These are phyloP conservation scores for Caerostris extrusa DNA, from an alignment of 1,140 invertebrate genomes.

Conservation along the genomic window DNA sequence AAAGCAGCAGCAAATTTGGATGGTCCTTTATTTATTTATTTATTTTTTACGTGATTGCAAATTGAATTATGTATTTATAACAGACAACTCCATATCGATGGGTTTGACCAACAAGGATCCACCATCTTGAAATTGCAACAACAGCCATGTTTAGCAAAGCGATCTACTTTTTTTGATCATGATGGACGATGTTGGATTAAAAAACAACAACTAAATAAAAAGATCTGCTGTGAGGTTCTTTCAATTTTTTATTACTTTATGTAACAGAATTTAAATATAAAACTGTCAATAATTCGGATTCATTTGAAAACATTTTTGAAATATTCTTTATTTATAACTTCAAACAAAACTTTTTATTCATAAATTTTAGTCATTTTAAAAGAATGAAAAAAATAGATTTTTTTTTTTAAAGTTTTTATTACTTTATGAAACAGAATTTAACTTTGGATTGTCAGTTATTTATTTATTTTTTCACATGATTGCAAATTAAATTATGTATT, in stretches of 20 bases:
- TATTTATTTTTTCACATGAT: neutral
- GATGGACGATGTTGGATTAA: too few relatives aligned
- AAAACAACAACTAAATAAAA: too few relatives aligned
- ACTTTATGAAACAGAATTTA: neutral
- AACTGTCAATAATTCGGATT: too few relatives aligned
- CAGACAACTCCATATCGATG: neutral
- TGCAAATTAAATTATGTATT: conserved; percentile 63
- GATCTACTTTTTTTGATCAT: neutral
- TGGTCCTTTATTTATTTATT: conserved; percentile 10
- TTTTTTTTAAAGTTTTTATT: too few relatives aligned
- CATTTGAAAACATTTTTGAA: too few relatives aligned
- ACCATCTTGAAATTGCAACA: conserved; percentile 7
- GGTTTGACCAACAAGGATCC: neutral
- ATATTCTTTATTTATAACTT: too few relatives aligned
- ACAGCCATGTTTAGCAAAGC: neutral
- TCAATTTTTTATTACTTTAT: too few relatives aligned
- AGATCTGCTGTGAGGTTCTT: too few relatives aligned
- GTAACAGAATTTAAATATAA: too few relatives aligned
- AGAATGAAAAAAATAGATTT: too few relatives aligned
- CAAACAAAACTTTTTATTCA: too few relatives aligned
- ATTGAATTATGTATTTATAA: conserved; percentile 68
- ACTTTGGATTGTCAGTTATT: conserved; percentile 30
- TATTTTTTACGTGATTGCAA: conserved; percentile 19
- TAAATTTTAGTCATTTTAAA: too few relatives aligned
- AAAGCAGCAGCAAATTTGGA: neutral